Evolutionary conservation across 2,888 invertebrate genomes (phyloP).

Genomic region (Empis stercorea): DNA sequence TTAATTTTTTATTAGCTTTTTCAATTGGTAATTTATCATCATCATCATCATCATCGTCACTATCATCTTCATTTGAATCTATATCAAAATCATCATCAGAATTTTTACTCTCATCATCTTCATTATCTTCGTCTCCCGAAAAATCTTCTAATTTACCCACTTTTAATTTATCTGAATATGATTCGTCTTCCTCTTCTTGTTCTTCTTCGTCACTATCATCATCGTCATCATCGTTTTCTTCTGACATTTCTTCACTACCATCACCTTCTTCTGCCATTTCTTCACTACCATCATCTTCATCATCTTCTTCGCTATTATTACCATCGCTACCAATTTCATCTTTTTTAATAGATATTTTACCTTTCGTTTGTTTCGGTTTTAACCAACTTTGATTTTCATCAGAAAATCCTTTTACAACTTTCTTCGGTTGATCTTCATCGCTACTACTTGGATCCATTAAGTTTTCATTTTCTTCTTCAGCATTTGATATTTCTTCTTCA

Average conservation of each 20-base stretch:
- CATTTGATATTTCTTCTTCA: slow-evolving; percentile 19
- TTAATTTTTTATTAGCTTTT: slow-evolving; percentile 64
- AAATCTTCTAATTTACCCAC: slow-evolving; percentile 28
- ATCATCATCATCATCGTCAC: slow-evolving; percentile 37
- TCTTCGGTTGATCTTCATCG: not conserved
- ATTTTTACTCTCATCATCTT: slow-evolving; percentile 36
- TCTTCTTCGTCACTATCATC: slow-evolving; percentile 11
- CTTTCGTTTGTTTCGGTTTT: slow-evolving; percentile 40
- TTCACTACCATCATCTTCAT: slow-evolving; percentile 24
- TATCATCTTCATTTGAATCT: slow-evolving; percentile 27
- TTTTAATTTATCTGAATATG: slow-evolving; percentile 20
- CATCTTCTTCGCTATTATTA: slow-evolving; percentile 19
- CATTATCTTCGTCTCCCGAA: slow-evolving; percentile 27
- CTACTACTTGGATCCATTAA: slow-evolving; percentile 22
- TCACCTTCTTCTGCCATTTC: slow-evolving; percentile 16
- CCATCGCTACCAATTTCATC: slow-evolving; percentile 21
- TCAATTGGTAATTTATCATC: slow-evolving; percentile 75
- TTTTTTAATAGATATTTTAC: slow-evolving; percentile 22
- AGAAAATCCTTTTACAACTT: slow-evolving; percentile 41
- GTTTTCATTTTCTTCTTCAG: slow-evolving; percentile 17
- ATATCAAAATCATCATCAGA: slow-evolving; percentile 32
- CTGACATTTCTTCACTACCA: slow-evolving; percentile 9
- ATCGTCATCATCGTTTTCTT: too few relatives aligned
- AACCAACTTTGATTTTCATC: slow-evolving; percentile 63
- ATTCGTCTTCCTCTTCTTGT: slow-evolving; percentile 22